phyloP scores from a whole-genome alignment of 2,888 invertebrate genomes.

The Aelia acuminata region DNA sequence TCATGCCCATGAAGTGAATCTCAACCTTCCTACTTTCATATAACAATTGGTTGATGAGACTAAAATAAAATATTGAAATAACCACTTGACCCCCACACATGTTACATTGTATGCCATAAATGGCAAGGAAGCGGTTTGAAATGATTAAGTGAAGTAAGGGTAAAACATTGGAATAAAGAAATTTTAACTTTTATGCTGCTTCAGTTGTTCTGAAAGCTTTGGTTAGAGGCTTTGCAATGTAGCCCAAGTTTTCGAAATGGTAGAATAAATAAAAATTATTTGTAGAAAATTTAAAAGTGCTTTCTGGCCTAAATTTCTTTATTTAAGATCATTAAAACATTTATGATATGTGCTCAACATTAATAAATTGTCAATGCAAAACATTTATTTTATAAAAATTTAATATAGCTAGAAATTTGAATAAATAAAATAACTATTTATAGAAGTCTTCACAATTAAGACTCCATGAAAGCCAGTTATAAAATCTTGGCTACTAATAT shows the following conservation, averaged over 20 bases:
- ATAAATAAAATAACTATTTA: conserved; percentile 37
- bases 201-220: too few relatives aligned
- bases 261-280: not conserved
- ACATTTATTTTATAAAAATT: conserved; percentile 24
- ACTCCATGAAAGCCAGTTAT: conserved; percentile 21
- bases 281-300: not conserved
- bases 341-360: conserved; percentile 46
- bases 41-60: too few relatives aligned
- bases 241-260: not conserved
- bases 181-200: too few relatives aligned
- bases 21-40: too few relatives aligned
- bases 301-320: conserved; percentile 32
- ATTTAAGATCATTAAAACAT: conserved; percentile 37
- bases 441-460: not conserved
- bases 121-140: too few relatives aligned
- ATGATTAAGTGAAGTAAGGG: too few relatives aligned
- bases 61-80: too few relatives aligned
- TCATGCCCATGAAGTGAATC: too few relatives aligned
- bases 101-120: too few relatives aligned
- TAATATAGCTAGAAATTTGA: conserved; percentile 22
- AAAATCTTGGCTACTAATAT: not conserved
- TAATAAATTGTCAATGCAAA: conserved; percentile 36
- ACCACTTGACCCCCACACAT: too few relatives aligned
- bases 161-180: too few relatives aligned
- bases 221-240: too few relatives aligned